Evolutionary conservation across 1,140 invertebrate species (phyloP).

Genomic region (Drosophila arizonae): DNA sequence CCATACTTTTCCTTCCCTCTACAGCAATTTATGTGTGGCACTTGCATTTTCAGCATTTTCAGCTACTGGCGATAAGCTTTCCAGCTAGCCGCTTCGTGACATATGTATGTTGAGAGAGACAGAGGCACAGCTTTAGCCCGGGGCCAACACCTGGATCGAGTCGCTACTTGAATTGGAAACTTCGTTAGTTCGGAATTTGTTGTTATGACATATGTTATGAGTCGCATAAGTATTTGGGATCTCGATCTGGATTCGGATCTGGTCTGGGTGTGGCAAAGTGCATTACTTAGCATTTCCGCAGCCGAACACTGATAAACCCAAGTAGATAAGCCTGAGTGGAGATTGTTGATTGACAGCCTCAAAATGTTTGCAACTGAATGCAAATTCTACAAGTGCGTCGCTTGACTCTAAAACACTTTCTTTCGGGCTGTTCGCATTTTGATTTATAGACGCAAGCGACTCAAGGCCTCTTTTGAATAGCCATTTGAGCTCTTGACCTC

Average conservation of each 20-base stretch:
- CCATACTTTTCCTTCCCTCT: constrained; percentile 54
- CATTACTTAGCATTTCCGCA: constrained; percentile 68
- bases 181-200: constrained; percentile 68
- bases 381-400: neutral
- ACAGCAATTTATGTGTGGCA: constrained; percentile 67
- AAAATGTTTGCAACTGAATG: neutral
- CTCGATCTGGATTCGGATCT: constrained; percentile 23
- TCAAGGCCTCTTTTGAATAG: constrained; percentile 3
- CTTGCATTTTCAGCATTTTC: constrained; percentile 61
- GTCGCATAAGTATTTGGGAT: constrained; percentile 12
- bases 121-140: constrained; percentile 3
- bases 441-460: neutral
- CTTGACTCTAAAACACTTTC: constrained; percentile 23
- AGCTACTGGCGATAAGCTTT: constrained; percentile 48
- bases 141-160: constrained; percentile 51
- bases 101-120: constrained; percentile 13
- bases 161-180: constrained; percentile 35
- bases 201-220: constrained; percentile 67
- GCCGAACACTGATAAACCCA: constrained; percentile 59
- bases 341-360: constrained; percentile 63
- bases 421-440: neutral
- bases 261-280: constrained; percentile 57
- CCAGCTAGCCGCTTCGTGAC: constrained; percentile 36
- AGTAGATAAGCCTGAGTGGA: constrained; percentile 52
- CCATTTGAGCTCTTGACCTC: neutral